A percentile compares a stretch with the other conserved stretches of the same genome.
Evolutionary conservation across 2,797 vertebrate species (phyloP).

Genomic region (Uromys caudimaculatus): DNA sequence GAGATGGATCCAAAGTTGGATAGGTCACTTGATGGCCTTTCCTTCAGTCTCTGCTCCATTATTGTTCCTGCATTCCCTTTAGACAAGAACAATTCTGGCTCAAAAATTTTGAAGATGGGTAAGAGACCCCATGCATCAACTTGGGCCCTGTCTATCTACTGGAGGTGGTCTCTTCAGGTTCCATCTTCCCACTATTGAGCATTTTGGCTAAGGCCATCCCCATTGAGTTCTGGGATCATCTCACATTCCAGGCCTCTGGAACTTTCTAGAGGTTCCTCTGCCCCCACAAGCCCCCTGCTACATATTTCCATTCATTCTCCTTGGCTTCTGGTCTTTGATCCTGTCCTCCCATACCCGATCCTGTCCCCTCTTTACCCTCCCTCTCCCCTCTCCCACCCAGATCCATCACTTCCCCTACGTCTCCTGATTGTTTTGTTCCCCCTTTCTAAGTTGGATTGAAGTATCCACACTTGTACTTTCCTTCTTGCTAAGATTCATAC

Average conservation of each 20-base stretch:
- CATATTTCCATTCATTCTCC: neutral
- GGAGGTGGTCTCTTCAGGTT: neutral
- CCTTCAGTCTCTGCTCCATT: neutral
- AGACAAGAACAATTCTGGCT: neutral
- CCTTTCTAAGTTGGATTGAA: no score
- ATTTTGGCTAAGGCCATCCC: neutral
- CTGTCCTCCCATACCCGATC: neutral
- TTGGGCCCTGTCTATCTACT: neutral
- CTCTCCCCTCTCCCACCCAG: neutral
- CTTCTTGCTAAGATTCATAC: neutral
- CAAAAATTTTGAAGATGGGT: neutral
- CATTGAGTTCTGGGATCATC: neutral
- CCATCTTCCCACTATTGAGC: neutral
- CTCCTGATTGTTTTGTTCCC: neutral
- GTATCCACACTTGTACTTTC: neutral
- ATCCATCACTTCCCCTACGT: neutral
- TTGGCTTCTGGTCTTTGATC: neutral
- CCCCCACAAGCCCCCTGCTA: fast-evolving
- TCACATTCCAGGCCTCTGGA: neutral
- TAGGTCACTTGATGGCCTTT: neutral
- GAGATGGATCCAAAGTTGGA: neutral
- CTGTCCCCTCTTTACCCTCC: neutral
- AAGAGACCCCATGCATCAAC: neutral
- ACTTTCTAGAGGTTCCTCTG: neutral
- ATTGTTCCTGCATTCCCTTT: neutral